These are phyloP conservation scores for Lathronympha strigana DNA, from an alignment of 2,888 invertebrate species.

Conservation along the genomic window DNA sequence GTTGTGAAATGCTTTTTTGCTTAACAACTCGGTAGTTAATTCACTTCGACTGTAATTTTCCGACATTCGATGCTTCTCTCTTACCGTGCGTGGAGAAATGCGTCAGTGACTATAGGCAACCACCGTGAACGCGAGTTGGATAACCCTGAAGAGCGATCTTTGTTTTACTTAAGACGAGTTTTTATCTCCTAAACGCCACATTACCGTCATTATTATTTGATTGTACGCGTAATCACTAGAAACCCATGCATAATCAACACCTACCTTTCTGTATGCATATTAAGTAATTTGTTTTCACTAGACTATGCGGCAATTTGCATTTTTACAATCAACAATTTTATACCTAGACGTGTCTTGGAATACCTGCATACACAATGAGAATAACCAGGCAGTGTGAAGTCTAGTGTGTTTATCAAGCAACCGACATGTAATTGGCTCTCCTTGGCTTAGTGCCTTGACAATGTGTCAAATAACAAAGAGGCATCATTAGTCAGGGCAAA, in stretches of 20 bases:
- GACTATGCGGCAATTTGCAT: constrained; percentile 27
- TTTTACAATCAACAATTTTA: constrained; percentile 23
- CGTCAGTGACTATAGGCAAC: constrained; percentile 18
- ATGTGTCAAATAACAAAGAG: constrained; percentile 70
- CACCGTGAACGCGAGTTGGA: constrained; percentile 33
- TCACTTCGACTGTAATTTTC: constrained; percentile 39
- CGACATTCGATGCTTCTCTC: constrained; percentile 41
- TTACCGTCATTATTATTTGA: constrained; percentile 28
- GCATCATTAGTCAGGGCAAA: constrained; percentile 61
- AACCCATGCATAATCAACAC: constrained; percentile 19
- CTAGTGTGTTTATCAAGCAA: background rate
- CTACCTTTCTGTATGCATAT: constrained; percentile 36
- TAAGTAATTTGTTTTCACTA: constrained; percentile 41
- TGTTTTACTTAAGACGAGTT: background rate
- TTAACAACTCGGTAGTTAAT: constrained; percentile 45
- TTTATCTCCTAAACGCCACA: constrained; percentile 26
- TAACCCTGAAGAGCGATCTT: constrained; percentile 30
- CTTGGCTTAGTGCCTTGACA: constrained; percentile 72
- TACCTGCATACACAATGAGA: constrained; percentile 30
- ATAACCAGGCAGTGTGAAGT: constrained; percentile 1
- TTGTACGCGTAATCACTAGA: constrained; percentile 15
- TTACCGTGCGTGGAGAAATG: constrained; percentile 29
- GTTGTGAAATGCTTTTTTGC: constrained; percentile 55
- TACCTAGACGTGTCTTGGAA: constrained; percentile 21
- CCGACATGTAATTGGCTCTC: constrained; percentile 48